Evolutionary conservation across 2,797 vertebrate species (phyloP).

Genomic region (Phataginus tetradactyla): DNA sequence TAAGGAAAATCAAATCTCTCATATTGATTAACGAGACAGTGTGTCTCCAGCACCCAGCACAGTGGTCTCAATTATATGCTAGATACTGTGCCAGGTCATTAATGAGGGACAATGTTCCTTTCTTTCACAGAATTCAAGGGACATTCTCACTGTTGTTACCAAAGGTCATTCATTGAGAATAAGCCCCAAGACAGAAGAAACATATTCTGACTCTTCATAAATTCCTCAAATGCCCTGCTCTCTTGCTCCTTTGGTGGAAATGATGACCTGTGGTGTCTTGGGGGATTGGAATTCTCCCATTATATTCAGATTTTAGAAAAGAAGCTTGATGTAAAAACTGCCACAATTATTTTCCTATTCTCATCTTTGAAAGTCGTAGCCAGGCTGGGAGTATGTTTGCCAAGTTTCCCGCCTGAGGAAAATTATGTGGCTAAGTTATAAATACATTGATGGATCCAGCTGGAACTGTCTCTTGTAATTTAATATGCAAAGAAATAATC

Average conservation of each 20-base stretch:
- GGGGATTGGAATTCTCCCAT: conserved; percentile 36
- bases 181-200: background rate
- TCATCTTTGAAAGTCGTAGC: conserved; percentile 67
- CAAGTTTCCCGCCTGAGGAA: conserved; percentile 81
- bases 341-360: conserved; percentile 57
- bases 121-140: background rate
- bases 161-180: background rate
- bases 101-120: background rate
- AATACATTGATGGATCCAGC: conserved; percentile 82
- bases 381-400: conserved; percentile 68
- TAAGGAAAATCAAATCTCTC: background rate
- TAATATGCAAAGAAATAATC: conserved; percentile 83
- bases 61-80: background rate
- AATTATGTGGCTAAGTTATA: conserved; percentile 82
- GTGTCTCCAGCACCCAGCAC: background rate
- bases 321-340: conserved; percentile 70
- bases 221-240: background rate
- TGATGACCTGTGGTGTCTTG: background rate
- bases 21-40: background rate
- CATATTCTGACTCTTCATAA: background rate
- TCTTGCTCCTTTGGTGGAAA: background rate
- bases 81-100: background rate
- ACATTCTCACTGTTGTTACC: background rate
- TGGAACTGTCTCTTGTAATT: conserved; percentile 82
- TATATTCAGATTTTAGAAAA: conserved; percentile 52